These are phyloP conservation scores for Galerucella nymphaeae DNA, from an alignment of 2,888 invertebrate species.

Conservation along the genomic window DNA sequence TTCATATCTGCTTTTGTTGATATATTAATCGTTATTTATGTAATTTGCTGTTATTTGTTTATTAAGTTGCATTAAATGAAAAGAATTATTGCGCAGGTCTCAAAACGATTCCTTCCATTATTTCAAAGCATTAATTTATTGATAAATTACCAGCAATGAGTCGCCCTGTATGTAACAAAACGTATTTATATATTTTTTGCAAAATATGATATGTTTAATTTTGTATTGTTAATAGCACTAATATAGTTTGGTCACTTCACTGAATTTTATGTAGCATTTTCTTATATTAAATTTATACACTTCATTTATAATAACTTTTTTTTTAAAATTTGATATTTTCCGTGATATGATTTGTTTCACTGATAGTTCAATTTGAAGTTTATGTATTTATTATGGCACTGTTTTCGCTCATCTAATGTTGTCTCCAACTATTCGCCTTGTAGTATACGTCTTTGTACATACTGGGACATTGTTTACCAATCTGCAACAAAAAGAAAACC, in stretches of 20 bases:
- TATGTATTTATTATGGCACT: conserved; percentile 39
- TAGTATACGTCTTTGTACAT: conserved; percentile 94
- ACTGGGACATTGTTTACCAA: conserved; percentile 87
- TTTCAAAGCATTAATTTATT: too few relatives aligned
- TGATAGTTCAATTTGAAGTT: conserved; percentile 6
- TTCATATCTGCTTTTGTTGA: too few relatives aligned
- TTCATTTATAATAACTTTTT: too few relatives aligned
- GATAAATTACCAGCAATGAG: conserved; percentile 45
- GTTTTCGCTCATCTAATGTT: conserved; percentile 68
- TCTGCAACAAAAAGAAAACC: conserved; percentile 68
- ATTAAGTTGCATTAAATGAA: too few relatives aligned
- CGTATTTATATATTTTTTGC: conserved; percentile 47
- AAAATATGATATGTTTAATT: conserved; percentile 62
- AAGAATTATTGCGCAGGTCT: too few relatives aligned
- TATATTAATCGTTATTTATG: too few relatives aligned
- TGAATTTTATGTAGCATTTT: conserved; percentile 28
- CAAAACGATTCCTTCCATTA: too few relatives aligned
- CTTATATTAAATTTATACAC: not conserved
- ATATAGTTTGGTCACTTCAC: conserved; percentile 54
- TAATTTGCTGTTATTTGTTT: too few relatives aligned
- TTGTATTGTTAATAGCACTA: conserved; percentile 51
- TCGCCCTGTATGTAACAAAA: conserved; percentile 42
- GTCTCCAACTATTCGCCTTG: conserved; percentile 92
- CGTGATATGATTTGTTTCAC: conserved; percentile 39
- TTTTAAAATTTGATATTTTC: too few relatives aligned